These are phyloP conservation scores for Pyxicephalus adspersus DNA, from an alignment of 2,113 vertebrate genomes.

Conservation along the genomic window DNA sequence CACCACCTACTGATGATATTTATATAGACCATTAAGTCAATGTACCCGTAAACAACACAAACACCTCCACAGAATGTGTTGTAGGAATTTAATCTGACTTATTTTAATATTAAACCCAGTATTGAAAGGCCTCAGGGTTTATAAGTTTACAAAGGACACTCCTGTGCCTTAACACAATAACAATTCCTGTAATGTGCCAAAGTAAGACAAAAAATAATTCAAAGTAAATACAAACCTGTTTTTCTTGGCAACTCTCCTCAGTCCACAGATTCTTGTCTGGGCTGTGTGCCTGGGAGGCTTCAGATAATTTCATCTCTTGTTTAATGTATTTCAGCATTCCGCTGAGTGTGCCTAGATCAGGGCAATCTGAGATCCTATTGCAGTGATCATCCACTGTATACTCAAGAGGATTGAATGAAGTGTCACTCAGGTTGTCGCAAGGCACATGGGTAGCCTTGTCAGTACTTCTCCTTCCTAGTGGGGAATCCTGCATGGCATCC, in stretches of 20 bases:
- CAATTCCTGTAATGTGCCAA: neutral
- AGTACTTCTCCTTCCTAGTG: conserved; percentile 55
- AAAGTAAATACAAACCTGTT: conserved; percentile 63
- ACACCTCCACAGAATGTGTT: no score
- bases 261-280: conserved; percentile 50
- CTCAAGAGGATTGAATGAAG: conserved; percentile 66
- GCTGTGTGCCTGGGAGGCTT: conserved; percentile 60
- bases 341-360: conserved; percentile 70
- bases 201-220: neutral
- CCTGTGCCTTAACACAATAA: neutral
- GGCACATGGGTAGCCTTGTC: conserved; percentile 49
- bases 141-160: neutral
- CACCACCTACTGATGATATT: neutral
- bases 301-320: conserved; percentile 66
- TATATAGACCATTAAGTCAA: neutral
- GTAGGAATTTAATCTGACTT: no score
- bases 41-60: no score
- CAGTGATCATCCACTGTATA: conserved; percentile 58
- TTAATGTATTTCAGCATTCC: conserved; percentile 73
- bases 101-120: no score
- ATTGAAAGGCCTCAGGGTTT: no score
- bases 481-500: conserved; percentile 61
- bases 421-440: conserved; percentile 54
- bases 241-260: conserved; percentile 35
- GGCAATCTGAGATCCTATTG: conserved; percentile 59